Percentiles rank a stretch among this genome's conserved stretches.
Evolutionary conservation across 1,140 invertebrate species (phyloP).

Genomic region (Drosophila quadrilineata): DNA sequence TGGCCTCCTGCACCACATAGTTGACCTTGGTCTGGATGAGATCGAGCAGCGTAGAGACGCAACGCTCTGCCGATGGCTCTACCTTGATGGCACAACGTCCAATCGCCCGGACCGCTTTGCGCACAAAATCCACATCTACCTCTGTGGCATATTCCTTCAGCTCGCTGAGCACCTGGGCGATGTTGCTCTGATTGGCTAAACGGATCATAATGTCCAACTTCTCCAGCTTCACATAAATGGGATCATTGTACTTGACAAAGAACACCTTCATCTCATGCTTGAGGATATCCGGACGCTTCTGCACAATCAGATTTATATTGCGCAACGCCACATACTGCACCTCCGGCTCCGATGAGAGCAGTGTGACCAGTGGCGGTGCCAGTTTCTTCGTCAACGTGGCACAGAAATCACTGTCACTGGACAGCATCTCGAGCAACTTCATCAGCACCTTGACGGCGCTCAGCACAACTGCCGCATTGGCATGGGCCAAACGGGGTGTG

Average conservation of each 20-base stretch:
- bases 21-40: conserved; percentile 99
- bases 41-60: conserved; percentile 99
- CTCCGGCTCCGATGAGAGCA: conserved; percentile 98
- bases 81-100: conserved; percentile 99
- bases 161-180: conserved; percentile 98
- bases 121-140: conserved; percentile 99
- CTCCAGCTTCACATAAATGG: conserved; percentile 99
- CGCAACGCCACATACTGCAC: conserved; percentile 99
- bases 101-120: conserved; percentile 98
- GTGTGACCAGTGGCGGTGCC: conserved; percentile 98
- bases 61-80: conserved; percentile 98
- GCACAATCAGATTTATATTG: conserved; percentile 99
- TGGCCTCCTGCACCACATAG: conserved; percentile 99
- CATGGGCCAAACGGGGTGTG: conserved; percentile 98
- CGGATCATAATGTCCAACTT: conserved; percentile 99
- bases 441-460: conserved; percentile 98
- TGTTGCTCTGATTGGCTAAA: conserved; percentile 98
- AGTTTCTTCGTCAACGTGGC: conserved; percentile 97
- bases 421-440: conserved; percentile 99
- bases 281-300: conserved; percentile 99
- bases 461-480: conserved; percentile 99
- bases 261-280: conserved; percentile 99
- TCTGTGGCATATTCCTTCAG: conserved; percentile 99
- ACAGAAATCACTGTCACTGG: conserved; percentile 96
- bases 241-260: conserved; percentile 99